These are phyloP conservation scores for Heterohyrax brucei DNA, from an alignment of 2,797 vertebrate genomes.

Conservation along the genomic window DNA sequence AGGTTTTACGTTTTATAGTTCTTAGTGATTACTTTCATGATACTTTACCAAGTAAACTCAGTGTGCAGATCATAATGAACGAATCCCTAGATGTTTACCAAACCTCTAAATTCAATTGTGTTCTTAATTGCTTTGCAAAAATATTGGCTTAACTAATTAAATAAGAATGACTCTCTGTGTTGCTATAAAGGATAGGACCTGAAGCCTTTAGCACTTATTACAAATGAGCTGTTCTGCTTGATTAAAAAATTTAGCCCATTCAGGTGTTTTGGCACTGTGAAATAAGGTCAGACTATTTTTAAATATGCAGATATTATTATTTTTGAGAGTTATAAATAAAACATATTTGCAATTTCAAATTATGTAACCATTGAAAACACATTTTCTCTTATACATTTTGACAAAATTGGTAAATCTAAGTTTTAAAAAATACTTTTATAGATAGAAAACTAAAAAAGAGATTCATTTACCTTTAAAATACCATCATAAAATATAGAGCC, in stretches of 20 bases:
- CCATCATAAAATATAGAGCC: neutral
- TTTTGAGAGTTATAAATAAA: slow-evolving; percentile 22
- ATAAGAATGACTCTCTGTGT: slow-evolving; percentile 90
- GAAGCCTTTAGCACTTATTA: slow-evolving; percentile 90
- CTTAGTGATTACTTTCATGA: slow-evolving; percentile 89
- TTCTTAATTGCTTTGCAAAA: slow-evolving; percentile 93
- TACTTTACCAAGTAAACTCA: slow-evolving; percentile 90
- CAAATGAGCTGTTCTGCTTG: slow-evolving; percentile 89
- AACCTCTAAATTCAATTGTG: slow-evolving; percentile 91
- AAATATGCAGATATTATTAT: neutral
- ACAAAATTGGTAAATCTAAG: slow-evolving; percentile 64
- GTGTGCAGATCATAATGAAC: slow-evolving; percentile 90
- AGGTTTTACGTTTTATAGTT: slow-evolving; percentile 85
- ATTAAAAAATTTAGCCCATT: slow-evolving; percentile 87
- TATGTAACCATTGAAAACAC: slow-evolving; percentile 1
- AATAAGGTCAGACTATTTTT: slow-evolving; percentile 11
- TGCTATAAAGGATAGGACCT: slow-evolving; percentile 89
- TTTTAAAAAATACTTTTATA: slow-evolving; percentile 24
- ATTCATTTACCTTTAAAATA: neutral
- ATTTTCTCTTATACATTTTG: slow-evolving; percentile 55
- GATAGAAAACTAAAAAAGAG: slow-evolving; percentile 25
- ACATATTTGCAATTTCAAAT: slow-evolving; percentile 50
- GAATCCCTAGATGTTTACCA: slow-evolving; percentile 92
- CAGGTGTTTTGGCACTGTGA: slow-evolving; percentile 71
- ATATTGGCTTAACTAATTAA: slow-evolving; percentile 92